Percentiles rank a stretch among this genome's conserved stretches.
Conservation (phyloP, 2,797 vertebrate species). For the Bufotes viridis region DNA sequence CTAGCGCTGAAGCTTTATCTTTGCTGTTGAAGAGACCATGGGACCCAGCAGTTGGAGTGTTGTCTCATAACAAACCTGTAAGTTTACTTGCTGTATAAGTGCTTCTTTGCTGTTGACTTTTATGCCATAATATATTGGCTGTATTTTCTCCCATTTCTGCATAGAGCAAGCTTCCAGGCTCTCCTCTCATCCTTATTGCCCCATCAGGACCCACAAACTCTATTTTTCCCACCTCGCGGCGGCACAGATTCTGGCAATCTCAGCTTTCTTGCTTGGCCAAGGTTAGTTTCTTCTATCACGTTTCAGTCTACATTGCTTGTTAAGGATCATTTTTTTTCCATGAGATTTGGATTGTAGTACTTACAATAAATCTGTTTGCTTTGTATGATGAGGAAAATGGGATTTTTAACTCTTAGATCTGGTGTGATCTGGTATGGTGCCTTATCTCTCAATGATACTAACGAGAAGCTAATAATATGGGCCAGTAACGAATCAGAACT, state of each 20-base stretch:
- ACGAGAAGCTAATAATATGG: no score
- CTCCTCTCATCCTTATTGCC: constrained; percentile 92
- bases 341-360: no score
- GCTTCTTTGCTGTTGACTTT: neutral
- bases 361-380: no score
- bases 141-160: constrained; percentile 13
- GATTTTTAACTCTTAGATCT: neutral
- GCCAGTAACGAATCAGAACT: no score
- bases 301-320: neutral
- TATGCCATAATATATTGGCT: no score
- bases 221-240: constrained; percentile 85
- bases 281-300: constrained; percentile 72
- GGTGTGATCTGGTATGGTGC: no score
- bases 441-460: no score
- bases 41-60: constrained; percentile 95
- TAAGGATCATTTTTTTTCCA: neutral
- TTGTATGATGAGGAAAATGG: neutral
- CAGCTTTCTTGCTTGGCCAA: constrained; percentile 97
- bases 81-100: constrained; percentile 37
- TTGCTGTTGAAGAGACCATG: constrained; percentile 95
- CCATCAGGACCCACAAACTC: constrained; percentile 90
- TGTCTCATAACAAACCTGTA: constrained; percentile 98
- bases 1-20: constrained; percentile 91
- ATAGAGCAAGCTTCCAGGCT: constrained; percentile 95
- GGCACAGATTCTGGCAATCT: constrained; percentile 97